phyloP scores from a whole-genome alignment of 2,797 vertebrate species.

The Avahi laniger region DNA sequence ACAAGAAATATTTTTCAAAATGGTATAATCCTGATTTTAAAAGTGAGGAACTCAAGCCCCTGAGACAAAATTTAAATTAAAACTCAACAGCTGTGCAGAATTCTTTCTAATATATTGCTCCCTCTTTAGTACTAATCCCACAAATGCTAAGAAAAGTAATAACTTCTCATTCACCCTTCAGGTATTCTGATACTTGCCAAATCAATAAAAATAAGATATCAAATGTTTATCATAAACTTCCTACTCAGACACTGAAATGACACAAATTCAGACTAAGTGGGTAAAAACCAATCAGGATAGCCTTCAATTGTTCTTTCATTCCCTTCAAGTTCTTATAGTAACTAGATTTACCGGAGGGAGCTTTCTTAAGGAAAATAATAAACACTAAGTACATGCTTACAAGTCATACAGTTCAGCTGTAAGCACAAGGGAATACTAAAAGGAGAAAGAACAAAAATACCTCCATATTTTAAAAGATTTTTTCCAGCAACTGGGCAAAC shows the following conservation, averaged over 20 bases:
- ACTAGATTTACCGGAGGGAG: not conserved
- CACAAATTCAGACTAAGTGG: not conserved
- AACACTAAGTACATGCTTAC: constrained; percentile 5
- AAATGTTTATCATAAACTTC: constrained; percentile 24
- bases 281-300: constrained; percentile 9
- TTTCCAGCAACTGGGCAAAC: constrained; percentile 8
- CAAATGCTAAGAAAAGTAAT: constrained; percentile 34
- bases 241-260: not conserved
- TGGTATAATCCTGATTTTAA: not conserved
- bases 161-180: not conserved
- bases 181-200: constrained; percentile 16
- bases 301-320: not conserved
- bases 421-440: constrained; percentile 31
- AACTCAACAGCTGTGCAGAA: not conserved
- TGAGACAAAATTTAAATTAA: constrained; percentile 31
- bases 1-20: constrained; percentile 1
- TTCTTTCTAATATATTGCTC: not conserved
- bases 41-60: constrained; percentile 13
- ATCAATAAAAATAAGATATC: constrained; percentile 24
- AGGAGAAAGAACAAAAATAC: not conserved
- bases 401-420: not conserved
- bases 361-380: constrained; percentile 41
- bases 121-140: not conserved
- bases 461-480: not conserved
- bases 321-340: not conserved